These are phyloP conservation scores for Ricordea florida DNA, from an alignment of 92 coral and sea anemone species.

Conservation along the genomic window DNA sequence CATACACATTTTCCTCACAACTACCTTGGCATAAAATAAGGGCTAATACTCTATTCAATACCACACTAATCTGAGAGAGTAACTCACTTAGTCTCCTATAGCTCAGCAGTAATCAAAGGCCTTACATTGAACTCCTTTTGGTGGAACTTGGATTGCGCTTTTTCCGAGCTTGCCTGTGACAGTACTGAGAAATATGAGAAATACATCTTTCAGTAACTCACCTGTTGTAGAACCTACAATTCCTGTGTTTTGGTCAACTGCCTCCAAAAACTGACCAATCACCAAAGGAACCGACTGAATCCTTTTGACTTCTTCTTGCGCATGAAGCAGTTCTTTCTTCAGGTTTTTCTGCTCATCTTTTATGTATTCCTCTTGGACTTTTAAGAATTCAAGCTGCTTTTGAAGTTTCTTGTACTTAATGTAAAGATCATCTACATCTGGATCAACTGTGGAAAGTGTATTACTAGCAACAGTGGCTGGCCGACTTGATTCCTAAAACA, in stretches of 20 bases:
- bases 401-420: conserved; percentile 94
- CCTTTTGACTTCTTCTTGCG: conserved; percentile 98
- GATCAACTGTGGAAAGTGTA: conserved; percentile 77
- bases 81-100: no score
- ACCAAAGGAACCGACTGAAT: conserved; percentile 98
- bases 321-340: conserved; percentile 94
- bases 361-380: conserved; percentile 98
- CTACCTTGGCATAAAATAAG: no score
- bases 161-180: no score
- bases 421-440: conserved; percentile 89
- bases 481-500: conserved; percentile 46
- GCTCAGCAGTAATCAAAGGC: no score
- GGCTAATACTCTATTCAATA: no score
- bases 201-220: not conserved
- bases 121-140: no score
- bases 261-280: conserved; percentile 99
- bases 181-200: no score
- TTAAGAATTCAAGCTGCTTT: conserved; percentile 91
- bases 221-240: conserved; percentile 99
- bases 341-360: conserved; percentile 99
- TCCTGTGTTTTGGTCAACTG: conserved; percentile 98
- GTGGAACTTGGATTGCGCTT: no score
- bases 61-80: no score
- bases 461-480: conserved; percentile 66
- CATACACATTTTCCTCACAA: no score